These are phyloP conservation scores for Crepidodera aurea DNA, from an alignment of 2,888 invertebrate species.

Conservation along the genomic window DNA sequence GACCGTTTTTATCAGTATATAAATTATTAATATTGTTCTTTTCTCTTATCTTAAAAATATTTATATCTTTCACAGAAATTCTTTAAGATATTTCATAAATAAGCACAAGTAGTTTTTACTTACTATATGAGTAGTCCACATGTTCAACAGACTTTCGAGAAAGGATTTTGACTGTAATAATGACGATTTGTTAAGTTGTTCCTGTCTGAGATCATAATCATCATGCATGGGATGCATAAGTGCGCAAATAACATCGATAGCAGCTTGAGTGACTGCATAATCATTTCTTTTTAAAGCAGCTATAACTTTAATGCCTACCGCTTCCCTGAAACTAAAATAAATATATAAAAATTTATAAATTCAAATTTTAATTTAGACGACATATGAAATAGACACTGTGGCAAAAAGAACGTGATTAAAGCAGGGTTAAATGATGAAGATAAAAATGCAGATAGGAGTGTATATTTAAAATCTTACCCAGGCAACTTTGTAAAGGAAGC, in stretches of 20 bases:
- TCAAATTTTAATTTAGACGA: background rate
- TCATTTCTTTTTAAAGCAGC: constrained; percentile 87
- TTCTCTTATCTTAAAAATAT: background rate
- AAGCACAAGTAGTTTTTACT: no score
- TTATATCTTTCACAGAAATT: no score
- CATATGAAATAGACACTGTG: no score
- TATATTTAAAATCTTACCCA: constrained; percentile 78
- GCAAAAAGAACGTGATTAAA: no score
- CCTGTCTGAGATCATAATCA: constrained; percentile 95
- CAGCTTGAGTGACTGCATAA: constrained; percentile 92
- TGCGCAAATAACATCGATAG: constrained; percentile 96
- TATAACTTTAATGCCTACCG: constrained; percentile 92
- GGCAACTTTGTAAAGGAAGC: constrained; percentile 90
- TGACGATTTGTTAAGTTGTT: constrained; percentile 97
- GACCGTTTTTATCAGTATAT: no score
- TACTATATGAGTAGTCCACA: constrained; percentile 95
- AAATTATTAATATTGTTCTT: no score
- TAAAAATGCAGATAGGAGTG: no score
- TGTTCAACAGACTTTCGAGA: constrained; percentile 89
- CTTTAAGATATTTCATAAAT: no score
- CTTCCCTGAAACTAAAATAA: constrained; percentile 84
- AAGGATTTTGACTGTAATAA: constrained; percentile 91
- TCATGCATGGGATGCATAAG: constrained; percentile 98
- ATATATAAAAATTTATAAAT: no score
- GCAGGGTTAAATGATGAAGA: no score